These are phyloP conservation scores for Brachypalpus laphriformis DNA, from an alignment of 2,888 invertebrate genomes.

Conservation along the genomic window DNA sequence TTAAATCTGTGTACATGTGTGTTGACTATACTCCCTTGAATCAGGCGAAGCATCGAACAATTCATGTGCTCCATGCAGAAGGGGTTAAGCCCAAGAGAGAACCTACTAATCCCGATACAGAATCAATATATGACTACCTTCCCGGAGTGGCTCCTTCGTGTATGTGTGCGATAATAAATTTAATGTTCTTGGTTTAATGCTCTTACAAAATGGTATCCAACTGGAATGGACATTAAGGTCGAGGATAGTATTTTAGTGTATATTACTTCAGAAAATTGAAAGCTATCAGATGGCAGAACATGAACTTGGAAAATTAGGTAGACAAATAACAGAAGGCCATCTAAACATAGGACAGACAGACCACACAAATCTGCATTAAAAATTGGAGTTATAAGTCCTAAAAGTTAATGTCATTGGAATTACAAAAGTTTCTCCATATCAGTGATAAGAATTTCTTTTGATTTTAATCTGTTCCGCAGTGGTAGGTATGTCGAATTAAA, in stretches of 20 bases:
- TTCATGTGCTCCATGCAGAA: conserved; percentile 32
- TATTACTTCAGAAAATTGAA: conserved; percentile 38
- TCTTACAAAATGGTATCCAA: conserved; percentile 40
- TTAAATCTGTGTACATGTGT: background rate
- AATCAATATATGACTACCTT: conserved; percentile 63
- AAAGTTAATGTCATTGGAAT: background rate
- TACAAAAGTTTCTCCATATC: background rate
- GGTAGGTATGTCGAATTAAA: background rate
- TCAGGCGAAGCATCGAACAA: conserved; percentile 21
- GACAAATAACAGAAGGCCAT: conserved; percentile 9
- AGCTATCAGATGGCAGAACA: conserved; percentile 40
- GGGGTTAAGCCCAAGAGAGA: conserved; percentile 52
- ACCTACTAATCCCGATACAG: conserved; percentile 45
- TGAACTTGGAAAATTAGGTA: conserved; percentile 32
- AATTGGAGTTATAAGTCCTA: background rate
- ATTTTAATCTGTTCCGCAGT: background rate
- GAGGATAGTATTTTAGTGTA: conserved; percentile 23
- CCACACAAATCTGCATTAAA: background rate
- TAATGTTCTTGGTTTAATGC: conserved; percentile 56
- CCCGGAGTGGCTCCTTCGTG: background rate
- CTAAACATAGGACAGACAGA: background rate
- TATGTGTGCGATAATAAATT: conserved; percentile 55
- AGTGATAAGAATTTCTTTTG: background rate
- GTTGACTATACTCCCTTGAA: conserved; percentile 8
- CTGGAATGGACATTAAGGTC: conserved; percentile 26